A percentile compares a stretch with the other conserved stretches of the same genome.
Conservation (phyloP, 2,888 invertebrate species). For the Noctua fimbriata region DNA sequence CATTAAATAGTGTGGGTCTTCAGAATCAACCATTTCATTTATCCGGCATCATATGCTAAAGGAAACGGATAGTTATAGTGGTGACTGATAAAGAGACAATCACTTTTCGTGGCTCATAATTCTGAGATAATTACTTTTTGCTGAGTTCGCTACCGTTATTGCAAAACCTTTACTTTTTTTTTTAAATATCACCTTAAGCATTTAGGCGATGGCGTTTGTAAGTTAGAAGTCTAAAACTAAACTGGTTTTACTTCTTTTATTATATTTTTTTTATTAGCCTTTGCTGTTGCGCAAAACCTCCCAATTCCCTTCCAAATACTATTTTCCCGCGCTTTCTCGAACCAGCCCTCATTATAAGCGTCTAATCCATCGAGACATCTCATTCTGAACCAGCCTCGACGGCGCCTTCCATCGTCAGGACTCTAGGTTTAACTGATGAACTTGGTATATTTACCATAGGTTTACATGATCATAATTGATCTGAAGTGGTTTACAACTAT, state of each 20-base stretch:
- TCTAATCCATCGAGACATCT: too few relatives aligned
- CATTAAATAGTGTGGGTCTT: neutral
- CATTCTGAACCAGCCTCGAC: too few relatives aligned
- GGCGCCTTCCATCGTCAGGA: too few relatives aligned
- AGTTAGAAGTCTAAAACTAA: neutral
- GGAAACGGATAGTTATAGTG: conserved; percentile 52
- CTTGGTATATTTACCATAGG: neutral
- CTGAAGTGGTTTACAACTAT: neutral
- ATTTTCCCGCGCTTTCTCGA: neutral
- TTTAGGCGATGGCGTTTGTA: too few relatives aligned
- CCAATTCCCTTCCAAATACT: neutral
- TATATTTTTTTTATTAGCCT: too few relatives aligned
- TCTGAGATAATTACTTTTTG: neutral
- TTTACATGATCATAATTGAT: neutral
- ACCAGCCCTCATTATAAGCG: too few relatives aligned
- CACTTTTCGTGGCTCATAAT: conserved; percentile 10
- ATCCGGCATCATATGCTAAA: neutral
- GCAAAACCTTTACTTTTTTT: neutral
- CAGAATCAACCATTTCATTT: neutral
- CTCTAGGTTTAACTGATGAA: neutral
- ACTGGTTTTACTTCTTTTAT: neutral
- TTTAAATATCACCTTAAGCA: too few relatives aligned
- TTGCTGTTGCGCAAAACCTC: too few relatives aligned
- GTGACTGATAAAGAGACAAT: conserved; percentile 7
- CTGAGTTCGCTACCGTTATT: neutral